Percentiles rank a stretch among this genome's conserved stretches.
Conservation (phyloP, 2,888 invertebrate species). For the Amphimallon solstitiale region DNA sequence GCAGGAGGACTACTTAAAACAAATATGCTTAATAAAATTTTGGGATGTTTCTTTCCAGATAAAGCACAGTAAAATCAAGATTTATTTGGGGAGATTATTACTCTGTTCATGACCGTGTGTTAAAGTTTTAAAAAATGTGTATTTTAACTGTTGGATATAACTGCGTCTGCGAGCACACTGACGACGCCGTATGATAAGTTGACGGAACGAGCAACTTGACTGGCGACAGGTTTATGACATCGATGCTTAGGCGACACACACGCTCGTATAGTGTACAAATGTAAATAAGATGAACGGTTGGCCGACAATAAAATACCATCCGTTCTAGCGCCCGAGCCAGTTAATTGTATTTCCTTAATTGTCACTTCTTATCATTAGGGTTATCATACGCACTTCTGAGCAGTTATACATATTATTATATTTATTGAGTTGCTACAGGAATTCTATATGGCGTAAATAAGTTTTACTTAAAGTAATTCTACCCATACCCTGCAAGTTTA, state of each 20-base stretch:
- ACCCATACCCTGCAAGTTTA: no score
- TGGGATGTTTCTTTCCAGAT: no score
- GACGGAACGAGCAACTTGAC: slow-evolving; percentile 22
- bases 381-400: no score
- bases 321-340: slow-evolving; percentile 1
- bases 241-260: slow-evolving; percentile 16
- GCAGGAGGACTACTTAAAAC: no score
- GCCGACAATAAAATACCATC: slow-evolving; percentile 5
- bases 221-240: slow-evolving; percentile 31
- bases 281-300: slow-evolving; percentile 5
- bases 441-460: no score
- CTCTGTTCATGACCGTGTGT: neutral
- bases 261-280: neutral
- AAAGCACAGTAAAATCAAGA: no score
- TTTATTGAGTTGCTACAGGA: no score
- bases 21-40: no score
- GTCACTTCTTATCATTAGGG: no score
- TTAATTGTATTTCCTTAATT: neutral
- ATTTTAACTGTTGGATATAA: slow-evolving; percentile 7
- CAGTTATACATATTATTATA: no score
- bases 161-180: slow-evolving; percentile 24
- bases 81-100: no score
- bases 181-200: slow-evolving; percentile 28
- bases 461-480: no score
- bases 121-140: slow-evolving; percentile 1